These are phyloP conservation scores for Maconellicoccus hirsutus DNA, from an alignment of 1,140 invertebrate species.

Conservation along the genomic window DNA sequence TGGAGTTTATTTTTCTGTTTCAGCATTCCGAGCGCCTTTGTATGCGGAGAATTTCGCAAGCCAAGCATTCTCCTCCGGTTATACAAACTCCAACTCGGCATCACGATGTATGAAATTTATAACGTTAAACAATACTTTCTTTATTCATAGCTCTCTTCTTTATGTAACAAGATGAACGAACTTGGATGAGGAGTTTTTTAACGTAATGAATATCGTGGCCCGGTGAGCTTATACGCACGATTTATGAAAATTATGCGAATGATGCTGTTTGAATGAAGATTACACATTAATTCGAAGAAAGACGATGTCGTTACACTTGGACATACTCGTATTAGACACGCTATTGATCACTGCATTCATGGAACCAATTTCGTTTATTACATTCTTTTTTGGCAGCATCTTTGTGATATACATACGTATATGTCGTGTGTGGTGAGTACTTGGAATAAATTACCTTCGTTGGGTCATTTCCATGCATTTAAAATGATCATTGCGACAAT, in stretches of 20 bases:
- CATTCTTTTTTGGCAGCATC: neutral
- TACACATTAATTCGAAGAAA: neutral
- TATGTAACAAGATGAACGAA: slow-evolving; percentile 4
- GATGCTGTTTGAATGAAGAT: neutral
- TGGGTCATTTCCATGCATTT: too few relatives aligned
- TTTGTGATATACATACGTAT: too few relatives aligned
- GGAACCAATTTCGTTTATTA: neutral
- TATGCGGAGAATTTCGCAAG: too few relatives aligned
- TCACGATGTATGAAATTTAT: too few relatives aligned
- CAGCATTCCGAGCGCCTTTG: too few relatives aligned
- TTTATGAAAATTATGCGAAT: slow-evolving; percentile 3
- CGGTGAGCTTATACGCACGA: neutral
- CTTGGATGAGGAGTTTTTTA: neutral
- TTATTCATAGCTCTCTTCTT: neutral
- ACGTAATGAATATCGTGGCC: neutral
- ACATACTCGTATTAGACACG: neutral
- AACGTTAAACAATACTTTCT: neutral
- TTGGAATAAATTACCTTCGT: too few relatives aligned
- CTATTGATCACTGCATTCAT: neutral
- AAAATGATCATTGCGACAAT: too few relatives aligned
- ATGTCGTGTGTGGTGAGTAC: too few relatives aligned
- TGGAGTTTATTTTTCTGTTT: too few relatives aligned
- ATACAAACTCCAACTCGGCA: too few relatives aligned
- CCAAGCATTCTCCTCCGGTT: too few relatives aligned
- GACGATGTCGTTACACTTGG: neutral